Base-by-base conservation (phyloP, 2,888 invertebrate genomes). In the Nasonia oneida region DNA sequence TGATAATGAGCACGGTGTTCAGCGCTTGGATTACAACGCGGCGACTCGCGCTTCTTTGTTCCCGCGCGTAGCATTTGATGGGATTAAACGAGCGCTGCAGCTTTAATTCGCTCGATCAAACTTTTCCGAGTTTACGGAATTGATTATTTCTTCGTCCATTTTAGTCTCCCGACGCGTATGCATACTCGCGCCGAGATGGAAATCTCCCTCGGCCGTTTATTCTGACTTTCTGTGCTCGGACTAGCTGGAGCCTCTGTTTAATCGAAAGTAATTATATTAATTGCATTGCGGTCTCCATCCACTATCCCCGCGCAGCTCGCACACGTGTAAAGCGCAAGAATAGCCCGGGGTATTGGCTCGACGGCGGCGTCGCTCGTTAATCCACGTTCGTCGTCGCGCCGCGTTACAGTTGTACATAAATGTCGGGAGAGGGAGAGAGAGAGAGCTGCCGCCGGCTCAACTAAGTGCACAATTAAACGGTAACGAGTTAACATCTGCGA, bases 251-350 rank as follows among this genome's bases (percentile, higher is more conserved):
- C 76, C 83, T 88, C 84, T 67, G 86, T 88, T 88, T 89, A 90
- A 91, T 91, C 90, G 90, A 89, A 90, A 90, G 90, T 90, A 90
- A 91, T 91, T 90, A 90, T 90, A 92, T 91, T 90, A 90, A 91
- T 91, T 91, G 89, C 89, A 89, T 87, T 87, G 90, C 61, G 37
- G 29, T 33, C 77, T 42, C 12, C 67, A 75, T 14, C 29, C 81
- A 42, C 42, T 64, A 15, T 23, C 0, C n/a, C 15, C 64, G 2
- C 70, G 33, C 67, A n/a, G 33, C 67, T 4, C 23, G 29, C 14
- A 42, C 14, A 29, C 50, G 0, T 33, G 53, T 12, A 70, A 6
- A 33, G 39, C 15, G 39, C 15, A 33, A 64, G 70, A 50, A n/a
- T 37, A n/a, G 53, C 81, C 18, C 39, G 12, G 87, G 85, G 87